phyloP scores from a whole-genome alignment of 2,797 vertebrate genomes.

The Nannoperca australis region DNA sequence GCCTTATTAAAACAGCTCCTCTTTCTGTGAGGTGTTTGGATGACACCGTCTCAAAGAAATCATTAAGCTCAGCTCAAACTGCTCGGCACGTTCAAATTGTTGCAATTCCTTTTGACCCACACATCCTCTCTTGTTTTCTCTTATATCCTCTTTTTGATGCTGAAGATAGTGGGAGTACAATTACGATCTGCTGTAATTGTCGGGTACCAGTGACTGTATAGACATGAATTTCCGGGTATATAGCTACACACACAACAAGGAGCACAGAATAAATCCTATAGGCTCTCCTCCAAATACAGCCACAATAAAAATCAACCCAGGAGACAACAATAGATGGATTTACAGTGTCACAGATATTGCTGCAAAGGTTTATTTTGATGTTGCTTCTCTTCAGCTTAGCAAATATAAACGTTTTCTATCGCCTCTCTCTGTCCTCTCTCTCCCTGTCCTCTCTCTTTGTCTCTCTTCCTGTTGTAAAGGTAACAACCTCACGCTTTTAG shows the following conservation, averaged over 20 bases:
- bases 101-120: conserved; percentile 75
- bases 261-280: conserved; percentile 22
- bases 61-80: conserved; percentile 78
- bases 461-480: conserved; percentile 61
- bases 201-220: conserved; percentile 23
- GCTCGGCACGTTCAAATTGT: conserved; percentile 74
- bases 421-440: conserved; percentile 10
- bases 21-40: conserved; percentile 77
- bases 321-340: conserved; percentile 11
- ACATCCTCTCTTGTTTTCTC: conserved; percentile 71
- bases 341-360: not conserved
- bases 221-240: conserved; percentile 38
- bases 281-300: conserved; percentile 6
- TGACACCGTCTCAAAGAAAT: conserved; percentile 78
- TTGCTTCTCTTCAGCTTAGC: conserved; percentile 1
- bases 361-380: conserved; percentile 3
- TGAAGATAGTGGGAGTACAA: conserved; percentile 64
- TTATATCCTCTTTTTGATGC: conserved; percentile 60
- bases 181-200: conserved; percentile 55
- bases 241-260: conserved; percentile 13
- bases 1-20: conserved; percentile 84
- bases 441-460: conserved; percentile 28
- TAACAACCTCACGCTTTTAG: conserved; percentile 69
- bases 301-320: conserved; percentile 18
- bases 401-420: conserved; percentile 33